Evolutionary conservation across 2,113 vertebrate genomes (phyloP), one percentile per base, ranked within the genome.

Genomic region (Crypturellus undulatus): DNA sequence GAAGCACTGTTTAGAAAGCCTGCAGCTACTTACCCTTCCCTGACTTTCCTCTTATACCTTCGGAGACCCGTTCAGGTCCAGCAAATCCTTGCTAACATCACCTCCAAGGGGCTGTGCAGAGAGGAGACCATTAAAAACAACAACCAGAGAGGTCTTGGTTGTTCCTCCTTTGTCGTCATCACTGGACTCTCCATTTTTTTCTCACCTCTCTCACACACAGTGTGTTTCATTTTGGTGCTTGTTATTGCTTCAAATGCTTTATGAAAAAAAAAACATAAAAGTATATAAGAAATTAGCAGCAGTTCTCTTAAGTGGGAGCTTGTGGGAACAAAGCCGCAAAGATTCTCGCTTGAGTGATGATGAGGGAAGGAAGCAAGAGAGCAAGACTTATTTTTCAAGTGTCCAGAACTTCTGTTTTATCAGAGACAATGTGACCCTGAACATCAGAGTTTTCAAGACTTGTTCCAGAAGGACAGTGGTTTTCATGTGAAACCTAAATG

Each of bases 31-130:
- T 75, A 84, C 47, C 90, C 94, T 96, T 94, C 76, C 71, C 51
- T 85, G 88, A 79, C 92, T 94, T 92, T 91, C 93, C 95, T 94
- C 79, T 77, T n/a, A 17, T 49, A 79, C 80, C 89, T 87, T 45
- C 84, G 18, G 3, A 30, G 62, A 59, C 77, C 32, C 0, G 3
- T 9, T 6, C 83, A 80, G 36, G 62, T 71, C 91, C 92, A 87
- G 80, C 34, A 90, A 24, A 51, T 21, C 40, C 79, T 91, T 85
- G 59, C 79, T 18, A 45, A 38, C 0, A 59, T 28, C 32, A 15
- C 59, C 82, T 84, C 68, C 71, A 2, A 56, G 52, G 60, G 73
- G 40, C 34, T 78, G 72, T n/a, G 62, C 43, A 42, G 64, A 36
- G 77, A 69, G 58, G 76, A 76, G 88, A 4, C 87, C 60, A 59